phyloP scores from a whole-genome alignment of 2,888 invertebrate genomes.

The Parnassius mnemosyne region DNA sequence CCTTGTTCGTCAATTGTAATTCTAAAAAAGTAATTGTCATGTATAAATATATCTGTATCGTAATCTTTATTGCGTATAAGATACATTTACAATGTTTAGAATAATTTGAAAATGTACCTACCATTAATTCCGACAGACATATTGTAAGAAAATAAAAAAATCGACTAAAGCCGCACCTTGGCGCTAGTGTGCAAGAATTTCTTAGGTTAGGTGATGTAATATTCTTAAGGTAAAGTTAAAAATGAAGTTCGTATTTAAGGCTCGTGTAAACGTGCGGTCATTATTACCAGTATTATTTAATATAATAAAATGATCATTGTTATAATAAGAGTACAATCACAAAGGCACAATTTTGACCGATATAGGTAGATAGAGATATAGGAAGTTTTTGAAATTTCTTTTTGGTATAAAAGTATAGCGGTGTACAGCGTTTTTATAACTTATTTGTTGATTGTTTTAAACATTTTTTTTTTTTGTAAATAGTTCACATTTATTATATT shows the following conservation, averaged over 20 bases:
- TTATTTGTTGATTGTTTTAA: conserved; percentile 55
- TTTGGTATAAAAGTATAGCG: conserved; percentile 32
- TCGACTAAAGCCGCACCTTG: too few relatives aligned
- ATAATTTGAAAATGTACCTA: too few relatives aligned
- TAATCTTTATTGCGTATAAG: too few relatives aligned
- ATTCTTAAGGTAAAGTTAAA: not conserved
- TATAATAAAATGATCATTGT: conserved; percentile 15
- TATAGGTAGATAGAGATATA: conserved; percentile 26
- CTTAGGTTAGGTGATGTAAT: not conserved
- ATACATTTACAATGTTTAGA: too few relatives aligned
- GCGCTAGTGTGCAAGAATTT: too few relatives aligned
- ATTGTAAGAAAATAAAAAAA: too few relatives aligned
- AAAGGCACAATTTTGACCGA: conserved; percentile 44
- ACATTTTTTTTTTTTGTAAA: conserved; percentile 22
- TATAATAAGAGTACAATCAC: conserved; percentile 46
- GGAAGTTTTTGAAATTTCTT: conserved; percentile 32
- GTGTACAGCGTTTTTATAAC: conserved; percentile 45
- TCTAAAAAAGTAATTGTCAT: too few relatives aligned
- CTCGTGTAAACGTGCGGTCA: conserved; percentile 10
- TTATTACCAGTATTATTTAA: conserved; percentile 19
- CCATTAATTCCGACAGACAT: too few relatives aligned
- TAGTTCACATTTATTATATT: conserved; percentile 51
- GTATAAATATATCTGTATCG: too few relatives aligned
- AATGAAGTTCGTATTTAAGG: not conserved
- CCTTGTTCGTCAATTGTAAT: too few relatives aligned